Percentiles rank a stretch among this genome's conserved stretches.
These are phyloP conservation scores for Cantharis flavilabris DNA, from an alignment of 2,888 invertebrate species.

Conservation along the genomic window DNA sequence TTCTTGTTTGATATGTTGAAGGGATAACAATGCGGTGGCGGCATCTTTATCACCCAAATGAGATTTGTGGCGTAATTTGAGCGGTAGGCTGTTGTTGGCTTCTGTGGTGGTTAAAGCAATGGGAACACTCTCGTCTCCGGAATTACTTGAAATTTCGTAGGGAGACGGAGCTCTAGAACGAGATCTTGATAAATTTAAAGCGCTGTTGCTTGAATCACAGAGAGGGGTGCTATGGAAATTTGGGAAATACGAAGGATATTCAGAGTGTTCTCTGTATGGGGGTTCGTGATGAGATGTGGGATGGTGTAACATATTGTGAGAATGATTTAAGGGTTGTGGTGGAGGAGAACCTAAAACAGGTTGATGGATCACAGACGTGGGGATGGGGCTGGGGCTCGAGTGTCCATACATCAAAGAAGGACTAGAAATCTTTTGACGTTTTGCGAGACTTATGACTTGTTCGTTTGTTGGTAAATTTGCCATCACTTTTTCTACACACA, in stretches of 20 bases:
- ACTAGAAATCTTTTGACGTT: conserved; percentile 65
- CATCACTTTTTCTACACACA: conserved; percentile 87
- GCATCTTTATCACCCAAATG: conserved; percentile 90
- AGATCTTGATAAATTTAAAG: conserved; percentile 70
- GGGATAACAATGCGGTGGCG: conserved; percentile 76
- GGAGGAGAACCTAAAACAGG: conserved; percentile 56
- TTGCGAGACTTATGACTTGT: conserved; percentile 82
- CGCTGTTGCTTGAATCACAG: conserved; percentile 62
- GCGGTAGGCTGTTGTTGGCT: conserved; percentile 80
- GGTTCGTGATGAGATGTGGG: conserved; percentile 58
- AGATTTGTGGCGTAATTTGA: conserved; percentile 90
- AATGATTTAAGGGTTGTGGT: conserved; percentile 59
- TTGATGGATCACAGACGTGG: conserved; percentile 66
- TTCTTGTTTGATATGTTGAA: conserved; percentile 87
- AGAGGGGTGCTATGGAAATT: conserved; percentile 39
- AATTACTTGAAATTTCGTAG: conserved; percentile 80
- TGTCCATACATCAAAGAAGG: conserved; percentile 61
- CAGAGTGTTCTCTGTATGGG: conserved; percentile 57
- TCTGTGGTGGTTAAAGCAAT: conserved; percentile 56
- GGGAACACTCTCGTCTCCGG: conserved; percentile 63
- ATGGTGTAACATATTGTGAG: conserved; percentile 59
- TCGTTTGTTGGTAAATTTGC: conserved; percentile 84
- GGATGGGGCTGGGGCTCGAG: conserved; percentile 59
- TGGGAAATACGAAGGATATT: conserved; percentile 50
- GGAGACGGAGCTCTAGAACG: conserved; percentile 65